Evolutionary conservation across 2,113 vertebrate species (phyloP).

Genomic region (Mirounga angustirostris): DNA sequence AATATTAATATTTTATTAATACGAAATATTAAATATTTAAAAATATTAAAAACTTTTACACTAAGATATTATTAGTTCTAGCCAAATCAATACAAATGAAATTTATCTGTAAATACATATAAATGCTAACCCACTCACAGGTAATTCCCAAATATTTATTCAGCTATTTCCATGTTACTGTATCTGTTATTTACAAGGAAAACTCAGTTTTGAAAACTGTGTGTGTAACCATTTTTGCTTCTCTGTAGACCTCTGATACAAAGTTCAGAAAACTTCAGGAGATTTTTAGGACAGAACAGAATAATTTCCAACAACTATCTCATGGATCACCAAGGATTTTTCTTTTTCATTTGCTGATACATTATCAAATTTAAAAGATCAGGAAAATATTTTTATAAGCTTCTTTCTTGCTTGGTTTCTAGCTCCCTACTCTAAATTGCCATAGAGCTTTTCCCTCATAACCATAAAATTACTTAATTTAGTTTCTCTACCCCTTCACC

Average conservation of each 20-base stretch:
- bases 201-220: constrained; percentile 21
- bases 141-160: constrained; percentile 55
- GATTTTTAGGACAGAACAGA: constrained; percentile 45
- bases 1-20: neutral
- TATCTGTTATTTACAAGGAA: constrained; percentile 27
- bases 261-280: constrained; percentile 56
- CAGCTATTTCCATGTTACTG: constrained; percentile 25
- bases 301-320: constrained; percentile 31
- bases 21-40: no score
- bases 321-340: neutral
- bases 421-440: constrained; percentile 1
- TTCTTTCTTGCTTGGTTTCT: neutral
- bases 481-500: neutral
- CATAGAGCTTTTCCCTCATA: neutral
- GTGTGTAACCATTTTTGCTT: neutral
- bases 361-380: constrained; percentile 1
- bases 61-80: constrained; percentile 54
- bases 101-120: constrained; percentile 16
- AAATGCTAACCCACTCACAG: neutral
- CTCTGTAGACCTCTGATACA: constrained; percentile 28
- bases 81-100: constrained; percentile 50
- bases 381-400: neutral
- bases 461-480: constrained; percentile 5
- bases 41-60: constrained; percentile 59
- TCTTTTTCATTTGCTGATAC: neutral